Conservation (phyloP, 2,113 vertebrate species). For the Malurus elegans region DNA sequence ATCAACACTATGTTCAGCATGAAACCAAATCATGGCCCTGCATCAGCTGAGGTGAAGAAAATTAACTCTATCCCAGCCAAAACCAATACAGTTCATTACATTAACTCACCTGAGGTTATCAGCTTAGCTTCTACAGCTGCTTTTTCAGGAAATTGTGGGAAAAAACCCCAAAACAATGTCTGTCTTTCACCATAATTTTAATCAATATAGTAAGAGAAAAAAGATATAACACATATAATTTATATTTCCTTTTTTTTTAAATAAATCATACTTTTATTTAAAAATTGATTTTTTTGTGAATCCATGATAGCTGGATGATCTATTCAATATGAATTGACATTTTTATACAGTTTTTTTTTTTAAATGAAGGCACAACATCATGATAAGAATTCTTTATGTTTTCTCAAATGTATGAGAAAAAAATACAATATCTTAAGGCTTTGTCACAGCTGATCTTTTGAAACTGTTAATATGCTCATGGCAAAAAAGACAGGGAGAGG, state of each 20-base stretch:
- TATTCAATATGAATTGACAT: background rate
- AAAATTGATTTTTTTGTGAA: background rate
- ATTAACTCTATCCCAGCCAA: background rate
- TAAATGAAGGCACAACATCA: background rate
- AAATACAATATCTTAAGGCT: background rate
- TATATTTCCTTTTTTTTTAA: background rate
- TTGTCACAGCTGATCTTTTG: background rate
- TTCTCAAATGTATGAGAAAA: background rate
- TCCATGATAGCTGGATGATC: background rate
- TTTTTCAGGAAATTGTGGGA: background rate
- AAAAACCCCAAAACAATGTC: accelerated
- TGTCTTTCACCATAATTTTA: background rate
- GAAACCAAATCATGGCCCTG: background rate
- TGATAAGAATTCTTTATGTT: background rate
- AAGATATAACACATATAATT: background rate
- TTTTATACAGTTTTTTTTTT: background rate
- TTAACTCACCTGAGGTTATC: background rate
- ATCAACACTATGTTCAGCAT: background rate
- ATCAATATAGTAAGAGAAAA: background rate
- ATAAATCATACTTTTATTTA: background rate
- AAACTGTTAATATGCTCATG: background rate
- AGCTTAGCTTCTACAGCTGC: background rate
- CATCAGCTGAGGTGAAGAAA: background rate
- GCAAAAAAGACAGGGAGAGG: background rate
- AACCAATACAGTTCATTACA: background rate